These are phyloP conservation scores for Tonatia bakeri DNA, from an alignment of 2,113 vertebrate genomes.

Conservation along the genomic window DNA sequence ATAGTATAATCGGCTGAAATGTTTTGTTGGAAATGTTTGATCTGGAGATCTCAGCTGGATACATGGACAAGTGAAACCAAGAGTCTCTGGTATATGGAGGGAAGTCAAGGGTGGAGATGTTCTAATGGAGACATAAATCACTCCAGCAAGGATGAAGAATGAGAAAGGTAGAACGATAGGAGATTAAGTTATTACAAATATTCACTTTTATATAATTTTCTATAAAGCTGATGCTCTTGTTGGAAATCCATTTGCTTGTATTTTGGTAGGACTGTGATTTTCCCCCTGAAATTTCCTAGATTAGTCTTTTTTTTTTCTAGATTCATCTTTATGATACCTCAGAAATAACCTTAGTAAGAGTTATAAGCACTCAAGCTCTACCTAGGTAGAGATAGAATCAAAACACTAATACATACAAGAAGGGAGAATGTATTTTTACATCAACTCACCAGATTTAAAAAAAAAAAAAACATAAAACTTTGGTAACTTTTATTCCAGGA, in stretches of 20 bases:
- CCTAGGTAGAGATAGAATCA: neutral
- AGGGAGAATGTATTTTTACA: neutral
- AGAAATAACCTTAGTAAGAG: neutral
- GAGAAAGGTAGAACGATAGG: neutral
- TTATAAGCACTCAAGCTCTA: neutral
- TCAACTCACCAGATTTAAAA: neutral
- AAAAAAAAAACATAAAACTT: constrained; percentile 52
- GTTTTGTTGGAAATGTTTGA: neutral
- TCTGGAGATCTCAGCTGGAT: neutral
- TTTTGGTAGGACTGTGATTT: neutral
- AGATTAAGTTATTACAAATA: neutral
- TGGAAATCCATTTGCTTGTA: neutral
- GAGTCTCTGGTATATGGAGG: neutral
- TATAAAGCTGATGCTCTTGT: neutral
- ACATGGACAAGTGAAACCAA: neutral
- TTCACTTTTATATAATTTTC: neutral
- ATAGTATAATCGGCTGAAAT: neutral
- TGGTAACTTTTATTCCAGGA: constrained; percentile 70
- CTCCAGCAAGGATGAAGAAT: neutral
- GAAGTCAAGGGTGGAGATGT: neutral
- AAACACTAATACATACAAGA: neutral
- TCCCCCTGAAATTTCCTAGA: neutral
- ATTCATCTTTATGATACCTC: neutral
- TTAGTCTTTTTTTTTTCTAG: neutral
- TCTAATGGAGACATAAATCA: neutral